Evolutionary conservation across 2,888 invertebrate species (phyloP).

Genomic region (Stenolophus ochropezus): DNA sequence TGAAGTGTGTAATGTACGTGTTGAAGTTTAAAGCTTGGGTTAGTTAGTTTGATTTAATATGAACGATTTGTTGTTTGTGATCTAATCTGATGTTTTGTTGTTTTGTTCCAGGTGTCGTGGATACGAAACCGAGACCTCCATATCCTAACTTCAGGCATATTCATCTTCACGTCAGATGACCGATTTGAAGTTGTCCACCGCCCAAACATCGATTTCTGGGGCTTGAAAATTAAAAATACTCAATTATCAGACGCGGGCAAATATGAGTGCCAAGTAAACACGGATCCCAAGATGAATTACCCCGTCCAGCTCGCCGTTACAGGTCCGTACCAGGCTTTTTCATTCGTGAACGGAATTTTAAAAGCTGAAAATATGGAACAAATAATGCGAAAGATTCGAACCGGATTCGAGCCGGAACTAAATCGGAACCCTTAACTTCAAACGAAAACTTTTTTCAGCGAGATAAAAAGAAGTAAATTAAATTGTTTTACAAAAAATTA

Average conservation of each 20-base stretch:
- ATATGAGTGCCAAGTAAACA: constrained; percentile 86
- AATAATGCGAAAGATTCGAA: background rate
- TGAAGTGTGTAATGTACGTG: too few relatives aligned
- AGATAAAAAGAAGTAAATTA: background rate
- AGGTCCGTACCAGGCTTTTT: constrained; percentile 72
- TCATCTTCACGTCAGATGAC: constrained; percentile 81
- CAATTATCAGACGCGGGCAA: constrained; percentile 79
- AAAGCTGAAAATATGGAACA: background rate
- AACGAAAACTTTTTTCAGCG: background rate
- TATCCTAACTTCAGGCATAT: constrained; percentile 80
- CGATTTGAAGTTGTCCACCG: constrained; percentile 78
- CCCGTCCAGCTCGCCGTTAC: constrained; percentile 79
- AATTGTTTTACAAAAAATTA: too few relatives aligned
- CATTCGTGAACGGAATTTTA: background rate
- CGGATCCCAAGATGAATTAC: constrained; percentile 83
- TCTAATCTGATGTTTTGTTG: background rate
- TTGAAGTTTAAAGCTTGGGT: too few relatives aligned
- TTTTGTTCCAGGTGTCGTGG: constrained; percentile 82
- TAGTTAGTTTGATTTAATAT: background rate
- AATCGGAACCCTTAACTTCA: background rate
- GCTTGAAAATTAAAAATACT: constrained; percentile 78
- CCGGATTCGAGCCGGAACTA: background rate
- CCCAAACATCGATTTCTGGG: constrained; percentile 76
- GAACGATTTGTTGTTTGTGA: background rate
- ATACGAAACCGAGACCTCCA: constrained; percentile 82